Conservation (phyloP, 2,797 vertebrate genomes). For the Delichon dasypus region DNA sequence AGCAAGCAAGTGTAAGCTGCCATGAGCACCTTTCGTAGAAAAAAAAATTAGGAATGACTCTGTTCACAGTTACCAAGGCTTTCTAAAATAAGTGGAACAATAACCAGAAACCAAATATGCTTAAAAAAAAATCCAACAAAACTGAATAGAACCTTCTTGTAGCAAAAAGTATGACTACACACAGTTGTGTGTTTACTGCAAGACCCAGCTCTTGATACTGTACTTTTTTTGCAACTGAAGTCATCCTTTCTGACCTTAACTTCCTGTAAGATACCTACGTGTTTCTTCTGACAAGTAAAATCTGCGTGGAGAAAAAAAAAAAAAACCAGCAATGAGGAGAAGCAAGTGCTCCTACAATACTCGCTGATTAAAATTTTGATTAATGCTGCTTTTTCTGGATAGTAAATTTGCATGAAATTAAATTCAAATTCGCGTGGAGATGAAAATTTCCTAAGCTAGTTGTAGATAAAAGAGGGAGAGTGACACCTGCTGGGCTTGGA, state of each 20-base stretch:
- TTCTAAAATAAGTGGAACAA: neutral
- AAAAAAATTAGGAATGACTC: neutral
- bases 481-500: conserved; percentile 34
- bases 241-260: neutral
- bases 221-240: neutral
- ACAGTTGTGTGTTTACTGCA: neutral
- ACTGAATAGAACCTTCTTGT: neutral
- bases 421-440: neutral
- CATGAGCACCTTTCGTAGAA: neutral
- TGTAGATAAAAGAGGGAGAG: neutral
- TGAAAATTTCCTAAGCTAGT: neutral
- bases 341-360: neutral
- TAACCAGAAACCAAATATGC: neutral
- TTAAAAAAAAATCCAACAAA: neutral
- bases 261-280: neutral
- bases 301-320: neutral
- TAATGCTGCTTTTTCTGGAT: neutral
- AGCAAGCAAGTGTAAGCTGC: neutral
- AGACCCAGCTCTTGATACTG: neutral
- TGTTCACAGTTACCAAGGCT: neutral
- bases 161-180: neutral
- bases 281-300: neutral
- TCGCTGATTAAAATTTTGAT: neutral
- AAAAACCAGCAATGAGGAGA: neutral
- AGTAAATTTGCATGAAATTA: neutral